A percentile compares a stretch with the other conserved stretches of the same genome.
phyloP scores from a whole-genome alignment of 2,797 vertebrate genomes.

The Cyprinella venusta region DNA sequence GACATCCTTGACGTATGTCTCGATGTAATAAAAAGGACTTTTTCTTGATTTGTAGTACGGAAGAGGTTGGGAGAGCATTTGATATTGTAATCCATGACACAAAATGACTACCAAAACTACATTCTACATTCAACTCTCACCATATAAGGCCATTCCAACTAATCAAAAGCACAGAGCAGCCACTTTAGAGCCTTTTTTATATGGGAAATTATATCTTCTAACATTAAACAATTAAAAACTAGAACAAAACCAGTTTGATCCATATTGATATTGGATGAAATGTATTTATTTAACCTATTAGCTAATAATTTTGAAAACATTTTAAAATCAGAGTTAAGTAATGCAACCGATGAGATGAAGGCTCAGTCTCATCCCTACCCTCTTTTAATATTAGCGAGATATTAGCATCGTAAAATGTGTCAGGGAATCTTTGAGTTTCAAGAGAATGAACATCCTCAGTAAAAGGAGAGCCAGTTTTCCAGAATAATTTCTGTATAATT shows the following conservation, averaged over 20 bases:
- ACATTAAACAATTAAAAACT: slow-evolving; percentile 44
- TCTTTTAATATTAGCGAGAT: no score
- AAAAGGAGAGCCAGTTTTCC: neutral
- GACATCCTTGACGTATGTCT: slow-evolving; percentile 2
- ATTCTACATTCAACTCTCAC: neutral
- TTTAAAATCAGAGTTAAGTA: slow-evolving; percentile 35
- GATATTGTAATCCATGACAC: neutral
- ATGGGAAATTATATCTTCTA: neutral
- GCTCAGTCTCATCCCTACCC: no score
- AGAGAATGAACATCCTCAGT: slow-evolving; percentile 13
- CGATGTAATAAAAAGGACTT: neutral
- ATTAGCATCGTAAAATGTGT: no score
- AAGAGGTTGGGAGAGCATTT: neutral
- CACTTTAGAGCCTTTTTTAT: neutral
- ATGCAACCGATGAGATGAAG: neutral
- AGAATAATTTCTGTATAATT: slow-evolving; percentile 1
- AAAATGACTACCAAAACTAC: neutral
- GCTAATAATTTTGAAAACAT: slow-evolving; percentile 38
- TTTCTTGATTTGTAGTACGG: neutral
- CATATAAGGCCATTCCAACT: slow-evolving; percentile 14
- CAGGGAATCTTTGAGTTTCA: no score
- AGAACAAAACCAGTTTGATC: slow-evolving; percentile 38
- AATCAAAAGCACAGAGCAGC: neutral
- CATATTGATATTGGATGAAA: slow-evolving; percentile 29
- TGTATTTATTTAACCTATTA: slow-evolving; percentile 49